phyloP scores from a whole-genome alignment of 2,113 vertebrate genomes.

The Dicrurus megarhynchus region DNA sequence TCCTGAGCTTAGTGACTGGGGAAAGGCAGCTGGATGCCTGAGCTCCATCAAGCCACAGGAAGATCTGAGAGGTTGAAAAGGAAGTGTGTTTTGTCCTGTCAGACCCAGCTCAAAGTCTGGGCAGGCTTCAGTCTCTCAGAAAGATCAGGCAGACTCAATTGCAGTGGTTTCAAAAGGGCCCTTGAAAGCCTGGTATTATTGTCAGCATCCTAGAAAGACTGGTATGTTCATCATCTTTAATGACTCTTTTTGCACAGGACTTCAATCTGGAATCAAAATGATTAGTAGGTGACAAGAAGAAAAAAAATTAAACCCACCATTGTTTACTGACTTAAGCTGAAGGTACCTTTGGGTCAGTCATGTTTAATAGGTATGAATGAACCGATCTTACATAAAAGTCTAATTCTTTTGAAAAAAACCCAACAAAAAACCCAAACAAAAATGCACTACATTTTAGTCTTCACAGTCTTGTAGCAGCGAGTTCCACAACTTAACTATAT shows the following conservation, averaged over 20 bases:
- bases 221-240: neutral
- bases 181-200: neutral
- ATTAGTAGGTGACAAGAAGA: neutral
- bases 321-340: neutral
- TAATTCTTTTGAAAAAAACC: neutral
- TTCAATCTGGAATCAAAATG: neutral
- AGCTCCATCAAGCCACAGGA: neutral
- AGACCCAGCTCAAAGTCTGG: neutral
- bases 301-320: neutral
- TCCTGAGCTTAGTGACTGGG: neutral
- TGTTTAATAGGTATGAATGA: neutral
- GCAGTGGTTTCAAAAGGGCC: neutral
- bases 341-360: neutral
- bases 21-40: neutral
- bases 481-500: neutral
- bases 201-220: neutral
- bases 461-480: neutral
- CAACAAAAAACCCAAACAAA: neutral
- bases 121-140: neutral
- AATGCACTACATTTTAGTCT: neutral
- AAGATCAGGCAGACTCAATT: neutral
- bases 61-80: neutral
- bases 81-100: neutral
- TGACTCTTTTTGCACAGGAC: neutral
- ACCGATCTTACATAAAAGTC: neutral